Base-by-base conservation (phyloP, 2,888 invertebrate genomes). In the Drosophila phalerata region DNA sequence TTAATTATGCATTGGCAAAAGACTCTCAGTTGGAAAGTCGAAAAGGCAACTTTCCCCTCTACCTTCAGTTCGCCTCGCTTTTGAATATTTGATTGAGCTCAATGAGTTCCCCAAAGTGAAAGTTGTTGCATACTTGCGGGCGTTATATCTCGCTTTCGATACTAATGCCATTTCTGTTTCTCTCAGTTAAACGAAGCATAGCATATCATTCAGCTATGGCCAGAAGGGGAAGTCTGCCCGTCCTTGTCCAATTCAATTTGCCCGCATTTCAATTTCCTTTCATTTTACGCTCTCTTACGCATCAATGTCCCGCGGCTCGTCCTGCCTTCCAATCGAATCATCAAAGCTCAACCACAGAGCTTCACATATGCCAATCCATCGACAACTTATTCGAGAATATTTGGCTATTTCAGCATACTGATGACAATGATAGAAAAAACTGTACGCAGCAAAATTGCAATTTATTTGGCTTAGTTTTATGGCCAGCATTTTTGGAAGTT, bases 211-310 rank as follows among this genome's bases (percentile, higher is more conserved):
- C 38, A 37, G 38, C 70, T 62, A 45, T 13, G 56, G 70, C 57
- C 63, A n/a, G 25, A 40, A n/a, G 11, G 15, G 15, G 19, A 32
- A 34, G 40, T 22, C 10, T 52, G 15, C 4, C 43, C 48, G 32
- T 69, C 71, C 55, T 67, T 70, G 74, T 62, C 75, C 85, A 82
- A 89, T 89, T 87, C 80, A 89, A 87, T 89, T 86, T 82, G 67
- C 80, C 77, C 82, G 81, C 82, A 81, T 87, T 82, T 81, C 85
- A 89, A 86, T 86, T 86, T 86, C 89, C 86, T 87, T 85, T 87
- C 85, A 89, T 86, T 86, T 89, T 78, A 79, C 88, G 89, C 88
- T 87, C 81, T 77, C 64, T 76, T 80, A 83, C 73, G 76, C 78
- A 73, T 69, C 73, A 69, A 68, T 76, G 73, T 76, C 78, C 68